Evolutionary conservation across 2,797 vertebrate species (phyloP), one percentile per base, ranked within the genome.

Genomic region (Hippopotamyrus pictus): DNA sequence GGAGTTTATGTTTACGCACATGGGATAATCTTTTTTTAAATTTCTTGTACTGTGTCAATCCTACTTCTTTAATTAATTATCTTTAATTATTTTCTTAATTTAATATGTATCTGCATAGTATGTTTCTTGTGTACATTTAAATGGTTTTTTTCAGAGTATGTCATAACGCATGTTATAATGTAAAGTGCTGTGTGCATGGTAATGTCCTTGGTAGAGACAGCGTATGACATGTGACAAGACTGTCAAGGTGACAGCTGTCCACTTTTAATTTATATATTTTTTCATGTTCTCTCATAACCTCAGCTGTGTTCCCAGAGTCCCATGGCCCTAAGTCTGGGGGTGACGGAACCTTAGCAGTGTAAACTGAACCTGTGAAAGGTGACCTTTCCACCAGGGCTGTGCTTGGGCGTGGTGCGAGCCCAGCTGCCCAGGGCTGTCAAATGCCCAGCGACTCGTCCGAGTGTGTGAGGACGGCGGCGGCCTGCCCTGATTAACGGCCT

Each of bases 321-420:
- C 19, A 82, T 44, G 88, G 44, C 22, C 54, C 3, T 62, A 12
- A 4, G 88, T 82, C 37, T 48, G 41, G 76, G 88, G n/a, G 51
- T 89, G 88, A 89, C 57, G 25, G 88, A 44, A 17, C 37, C 37
- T 29, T 50, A 76, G 44, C 83, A 51, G 33, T 73, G 88, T 53
- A 48, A 29, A 9, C 17, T 1, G 29, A 50, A 22, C 48, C 82
- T 69, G 29, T 86, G 83, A 86, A 89, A 89, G 88, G 88, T 89
- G 57, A 89, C 88, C 88, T 86, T 84, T 73, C 57, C 19, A 25
- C 5, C 12, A 83, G 53, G 88, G 29, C 82, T 51, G 22, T 22
- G 6, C 2, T 33, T 19, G 79, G 88, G 44, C 59, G 19, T 17
- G 51, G 33, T 44, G 76, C 3, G 11, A 48, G 11, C 12, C 29